Percentiles rank a stretch among this genome's conserved stretches.
phyloP scores from a whole-genome alignment of 2,888 invertebrate species.

The Calliphora vomitoria region DNA sequence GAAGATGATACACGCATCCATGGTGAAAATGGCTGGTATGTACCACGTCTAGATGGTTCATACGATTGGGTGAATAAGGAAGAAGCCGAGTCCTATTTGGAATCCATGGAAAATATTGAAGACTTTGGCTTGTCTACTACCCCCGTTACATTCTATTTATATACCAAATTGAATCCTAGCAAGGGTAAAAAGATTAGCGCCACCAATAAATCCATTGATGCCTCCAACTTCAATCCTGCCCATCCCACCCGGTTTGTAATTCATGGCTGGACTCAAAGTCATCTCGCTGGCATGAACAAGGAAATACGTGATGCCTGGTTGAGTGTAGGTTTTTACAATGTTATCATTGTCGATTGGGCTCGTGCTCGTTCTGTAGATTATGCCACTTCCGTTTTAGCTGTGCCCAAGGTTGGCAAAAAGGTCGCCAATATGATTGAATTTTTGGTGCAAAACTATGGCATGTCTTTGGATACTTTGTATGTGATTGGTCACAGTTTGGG shows the following conservation, averaged over 20 bases:
- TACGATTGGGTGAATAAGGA: slow-evolving; percentile 67
- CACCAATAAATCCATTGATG: slow-evolving; percentile 63
- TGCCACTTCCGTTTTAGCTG: slow-evolving; percentile 85
- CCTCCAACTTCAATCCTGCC: slow-evolving; percentile 75
- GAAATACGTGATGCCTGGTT: slow-evolving; percentile 85
- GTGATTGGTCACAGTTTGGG: slow-evolving; percentile 87
- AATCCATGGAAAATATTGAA: slow-evolving; percentile 73
- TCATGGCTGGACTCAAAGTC: slow-evolving; percentile 87
- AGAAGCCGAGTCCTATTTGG: slow-evolving; percentile 13
- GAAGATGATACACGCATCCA: slow-evolving; percentile 65
- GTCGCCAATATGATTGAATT: slow-evolving; percentile 81
- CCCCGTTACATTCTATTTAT: slow-evolving; percentile 77
- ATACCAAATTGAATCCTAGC: slow-evolving; percentile 78
- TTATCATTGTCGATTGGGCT: slow-evolving; percentile 87
- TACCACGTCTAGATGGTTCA: slow-evolving; percentile 71
- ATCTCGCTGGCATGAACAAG: slow-evolving; percentile 77
- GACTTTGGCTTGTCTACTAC: background rate
- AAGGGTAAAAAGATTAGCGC: slow-evolving; percentile 76
- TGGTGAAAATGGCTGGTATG: slow-evolving; percentile 76
- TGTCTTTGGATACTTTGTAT: slow-evolving; percentile 85
- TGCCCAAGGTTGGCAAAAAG: slow-evolving; percentile 79
- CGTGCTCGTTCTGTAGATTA: slow-evolving; percentile 86
- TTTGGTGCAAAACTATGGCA: slow-evolving; percentile 85
- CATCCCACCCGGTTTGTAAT: slow-evolving; percentile 81
- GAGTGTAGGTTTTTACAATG: slow-evolving; percentile 86